A percentile compares a stretch with the other conserved stretches of the same genome.
These are phyloP conservation scores for Cryptotermes secundus DNA, from an alignment of 1,140 invertebrate species.

Conservation along the genomic window DNA sequence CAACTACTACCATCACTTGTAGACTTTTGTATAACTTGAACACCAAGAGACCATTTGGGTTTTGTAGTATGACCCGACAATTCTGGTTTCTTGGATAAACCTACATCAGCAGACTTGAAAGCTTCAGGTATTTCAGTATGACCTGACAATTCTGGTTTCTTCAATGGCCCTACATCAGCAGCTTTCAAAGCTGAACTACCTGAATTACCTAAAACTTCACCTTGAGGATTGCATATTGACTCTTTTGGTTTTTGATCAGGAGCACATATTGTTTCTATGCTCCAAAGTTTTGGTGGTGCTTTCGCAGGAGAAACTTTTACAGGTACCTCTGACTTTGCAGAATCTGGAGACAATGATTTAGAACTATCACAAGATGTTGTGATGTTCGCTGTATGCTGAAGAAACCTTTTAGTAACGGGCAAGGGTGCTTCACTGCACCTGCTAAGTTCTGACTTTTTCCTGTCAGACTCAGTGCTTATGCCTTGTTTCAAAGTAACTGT, in stretches of 20 bases:
- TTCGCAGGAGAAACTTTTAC: constrained; percentile 29
- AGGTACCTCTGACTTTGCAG: background rate
- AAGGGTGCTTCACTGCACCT: constrained; percentile 14
- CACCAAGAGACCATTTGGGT: constrained; percentile 48
- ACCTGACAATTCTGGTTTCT: background rate
- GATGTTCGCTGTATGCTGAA: background rate
- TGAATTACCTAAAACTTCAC: background rate
- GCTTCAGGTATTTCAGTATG: constrained; percentile 42
- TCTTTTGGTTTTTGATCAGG: constrained; percentile 28
- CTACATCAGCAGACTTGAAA: background rate
- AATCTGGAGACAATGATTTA: background rate
- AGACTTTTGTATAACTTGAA: constrained; percentile 47
- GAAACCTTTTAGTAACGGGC: constrained; percentile 6
- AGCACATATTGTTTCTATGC: constrained; percentile 42
- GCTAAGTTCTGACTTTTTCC: background rate
- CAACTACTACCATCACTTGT: constrained; percentile 21
- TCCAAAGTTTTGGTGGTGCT: constrained; percentile 41
- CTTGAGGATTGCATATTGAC: background rate
- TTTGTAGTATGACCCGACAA: constrained; percentile 32
- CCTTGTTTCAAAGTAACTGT: background rate
- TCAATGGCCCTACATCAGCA: background rate
- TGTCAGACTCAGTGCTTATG: background rate
- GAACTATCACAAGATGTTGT: background rate
- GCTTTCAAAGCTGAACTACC: background rate
- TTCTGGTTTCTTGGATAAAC: background rate